These are phyloP conservation scores for Pantelozetes paolii DNA, from an alignment of 2,888 invertebrate species.

Conservation along the genomic window DNA sequence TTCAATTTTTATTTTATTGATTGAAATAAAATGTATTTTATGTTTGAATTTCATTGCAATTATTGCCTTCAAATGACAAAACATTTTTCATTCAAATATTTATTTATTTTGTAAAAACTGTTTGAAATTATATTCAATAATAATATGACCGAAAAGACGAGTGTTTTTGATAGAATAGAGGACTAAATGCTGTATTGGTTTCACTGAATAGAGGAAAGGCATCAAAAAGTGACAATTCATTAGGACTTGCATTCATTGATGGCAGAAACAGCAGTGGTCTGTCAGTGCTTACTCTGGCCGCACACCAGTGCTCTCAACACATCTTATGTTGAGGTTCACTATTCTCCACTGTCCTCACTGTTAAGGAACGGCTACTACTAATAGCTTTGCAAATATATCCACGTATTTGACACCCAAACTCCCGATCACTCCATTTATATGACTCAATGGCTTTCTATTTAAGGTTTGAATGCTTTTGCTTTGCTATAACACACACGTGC, in stretches of 20 bases:
- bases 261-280: conserved; percentile 17
- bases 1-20: no score
- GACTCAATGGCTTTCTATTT: conserved; percentile 31
- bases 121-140: no score
- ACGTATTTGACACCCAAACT: conserved; percentile 30
- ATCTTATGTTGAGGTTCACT: background rate
- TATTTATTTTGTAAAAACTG: no score
- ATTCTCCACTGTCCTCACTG: background rate
- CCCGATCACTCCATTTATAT: conserved; percentile 26
- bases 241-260: conserved; percentile 7
- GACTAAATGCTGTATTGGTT: conserved; percentile 26
- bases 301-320: conserved; percentile 18
- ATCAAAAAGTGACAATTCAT: conserved; percentile 30
- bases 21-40: no score
- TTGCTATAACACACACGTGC: conserved; percentile 26
- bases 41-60: no score
- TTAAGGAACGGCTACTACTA: conserved; percentile 9
- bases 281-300: background rate
- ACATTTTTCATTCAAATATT: no score
- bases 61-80: no score
- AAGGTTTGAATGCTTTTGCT: conserved; percentile 8
- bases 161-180: conserved; percentile 16
- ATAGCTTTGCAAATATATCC: conserved; percentile 35
- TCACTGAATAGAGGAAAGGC: background rate
- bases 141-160: background rate